These are phyloP conservation scores for Formica selysi DNA, from an alignment of 1,140 invertebrate species.

Conservation along the genomic window DNA sequence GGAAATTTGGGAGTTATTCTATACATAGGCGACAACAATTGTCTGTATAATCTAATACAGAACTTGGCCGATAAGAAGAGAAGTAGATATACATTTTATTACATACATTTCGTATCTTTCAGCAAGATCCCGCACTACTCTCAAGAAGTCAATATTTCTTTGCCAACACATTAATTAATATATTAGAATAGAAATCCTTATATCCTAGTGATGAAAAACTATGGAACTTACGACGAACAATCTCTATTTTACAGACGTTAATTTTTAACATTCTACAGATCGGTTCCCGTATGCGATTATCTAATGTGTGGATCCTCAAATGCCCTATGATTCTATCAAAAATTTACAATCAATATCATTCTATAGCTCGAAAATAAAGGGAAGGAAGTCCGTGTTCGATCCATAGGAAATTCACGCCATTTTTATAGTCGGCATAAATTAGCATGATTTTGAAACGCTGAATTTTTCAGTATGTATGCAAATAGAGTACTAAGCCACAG, in stretches of 20 bases:
- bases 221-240: slow-evolving; percentile 54
- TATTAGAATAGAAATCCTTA: slow-evolving; percentile 63
- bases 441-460: neutral
- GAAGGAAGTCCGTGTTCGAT: neutral
- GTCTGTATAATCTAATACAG: slow-evolving; percentile 25
- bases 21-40: neutral
- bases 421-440: neutral
- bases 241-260: slow-evolving; percentile 39
- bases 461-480: neutral
- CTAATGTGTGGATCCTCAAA: slow-evolving; percentile 9
- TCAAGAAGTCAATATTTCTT: slow-evolving; percentile 52
- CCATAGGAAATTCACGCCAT: neutral
- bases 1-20: slow-evolving; percentile 10
- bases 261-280: slow-evolving; percentile 35
- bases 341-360: slow-evolving; percentile 40
- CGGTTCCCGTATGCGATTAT: neutral
- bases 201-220: slow-evolving; percentile 61
- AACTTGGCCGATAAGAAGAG: slow-evolving; percentile 3
- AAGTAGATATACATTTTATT: slow-evolving; percentile 24
- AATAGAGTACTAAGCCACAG: slow-evolving; percentile 20
- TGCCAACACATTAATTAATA: slow-evolving; percentile 56
- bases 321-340: slow-evolving; percentile 38
- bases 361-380: slow-evolving; percentile 15
- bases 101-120: slow-evolving; percentile 37
- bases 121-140: neutral